Conservation (phyloP, 1,140 invertebrate species). For the Sycophila sp. region DNA sequence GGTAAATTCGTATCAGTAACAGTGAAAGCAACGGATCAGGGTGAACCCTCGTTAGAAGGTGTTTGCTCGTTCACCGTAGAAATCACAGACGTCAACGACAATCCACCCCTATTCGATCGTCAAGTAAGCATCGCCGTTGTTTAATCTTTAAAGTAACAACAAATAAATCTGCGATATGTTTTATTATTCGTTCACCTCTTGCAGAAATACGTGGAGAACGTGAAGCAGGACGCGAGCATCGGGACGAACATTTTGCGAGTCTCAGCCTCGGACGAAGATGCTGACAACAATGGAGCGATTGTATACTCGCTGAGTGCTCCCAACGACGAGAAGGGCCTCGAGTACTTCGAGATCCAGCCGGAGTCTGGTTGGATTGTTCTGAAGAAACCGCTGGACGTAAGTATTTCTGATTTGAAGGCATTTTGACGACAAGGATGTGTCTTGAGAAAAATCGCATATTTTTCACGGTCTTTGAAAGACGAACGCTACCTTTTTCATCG, state of each 20-base stretch:
- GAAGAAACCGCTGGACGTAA: conserved; percentile 94
- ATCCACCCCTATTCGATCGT: conserved; percentile 92
- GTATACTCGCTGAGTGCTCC: conserved; percentile 90
- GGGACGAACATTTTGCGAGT: conserved; percentile 93
- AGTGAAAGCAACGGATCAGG: conserved; percentile 95
- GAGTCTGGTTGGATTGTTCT: conserved; percentile 96
- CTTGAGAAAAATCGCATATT: neutral
- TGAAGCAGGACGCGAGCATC: conserved; percentile 95
- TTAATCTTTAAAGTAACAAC: no score
- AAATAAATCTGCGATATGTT: no score
- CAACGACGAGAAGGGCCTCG: conserved; percentile 84
- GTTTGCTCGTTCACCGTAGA: conserved; percentile 97
- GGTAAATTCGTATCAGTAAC: conserved; percentile 96
- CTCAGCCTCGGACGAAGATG: conserved; percentile 94
- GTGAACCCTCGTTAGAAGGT: conserved; percentile 93
- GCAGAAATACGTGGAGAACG: conserved; percentile 95
- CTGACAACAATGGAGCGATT: conserved; percentile 95
- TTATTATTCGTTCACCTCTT: conserved; percentile 43
- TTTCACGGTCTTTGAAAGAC: conserved; percentile 13
- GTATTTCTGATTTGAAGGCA: conserved; percentile 65
- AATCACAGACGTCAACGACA: conserved; percentile 95
- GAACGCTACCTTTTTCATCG: no score
- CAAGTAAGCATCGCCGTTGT: conserved; percentile 72
- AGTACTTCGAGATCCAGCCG: conserved; percentile 95
- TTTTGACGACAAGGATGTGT: neutral